These are phyloP conservation scores for Spicauda simplicius DNA, from an alignment of 2,888 invertebrate genomes.

Conservation along the genomic window DNA sequence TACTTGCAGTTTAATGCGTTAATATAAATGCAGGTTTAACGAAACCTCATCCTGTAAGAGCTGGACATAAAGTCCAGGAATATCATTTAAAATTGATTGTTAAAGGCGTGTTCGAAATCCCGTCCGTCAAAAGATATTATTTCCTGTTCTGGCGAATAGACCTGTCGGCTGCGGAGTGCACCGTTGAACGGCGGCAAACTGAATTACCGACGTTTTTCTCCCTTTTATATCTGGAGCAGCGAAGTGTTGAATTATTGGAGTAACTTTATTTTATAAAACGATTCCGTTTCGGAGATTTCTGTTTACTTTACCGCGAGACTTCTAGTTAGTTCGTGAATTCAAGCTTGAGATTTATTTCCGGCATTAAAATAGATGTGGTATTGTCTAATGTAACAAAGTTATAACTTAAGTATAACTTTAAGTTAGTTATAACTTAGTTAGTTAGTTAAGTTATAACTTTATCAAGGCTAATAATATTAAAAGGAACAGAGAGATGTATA, in stretches of 20 bases:
- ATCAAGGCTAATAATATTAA: too few species aligned
- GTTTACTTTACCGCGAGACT: slow-evolving; percentile 60
- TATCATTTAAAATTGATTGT: background rate
- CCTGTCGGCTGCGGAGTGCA: slow-evolving; percentile 64
- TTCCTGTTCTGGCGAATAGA: slow-evolving; percentile 59
- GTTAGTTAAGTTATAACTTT: background rate
- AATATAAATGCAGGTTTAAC: too few species aligned
- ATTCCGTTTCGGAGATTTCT: slow-evolving; percentile 69
- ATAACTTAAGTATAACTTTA: too few species aligned
- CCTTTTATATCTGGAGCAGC: slow-evolving; percentile 71
- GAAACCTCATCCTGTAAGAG: background rate
- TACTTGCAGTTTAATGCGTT: too few species aligned
- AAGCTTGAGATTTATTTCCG: background rate
- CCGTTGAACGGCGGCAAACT: slow-evolving; percentile 66
- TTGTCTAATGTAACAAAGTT: background rate
- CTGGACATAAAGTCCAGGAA: background rate
- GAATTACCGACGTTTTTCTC: slow-evolving; percentile 79
- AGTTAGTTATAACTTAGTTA: too few species aligned
- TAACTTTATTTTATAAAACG: slow-evolving; percentile 81
- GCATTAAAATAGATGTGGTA: background rate
- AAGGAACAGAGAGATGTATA: too few species aligned
- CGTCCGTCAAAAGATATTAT: slow-evolving; percentile 66
- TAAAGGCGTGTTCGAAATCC: slow-evolving; percentile 1
- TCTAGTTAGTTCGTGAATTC: background rate
- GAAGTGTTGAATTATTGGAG: slow-evolving; percentile 81